Conservation (phyloP, 2,888 invertebrate genomes). For the Azorinus chamasolen region DNA sequence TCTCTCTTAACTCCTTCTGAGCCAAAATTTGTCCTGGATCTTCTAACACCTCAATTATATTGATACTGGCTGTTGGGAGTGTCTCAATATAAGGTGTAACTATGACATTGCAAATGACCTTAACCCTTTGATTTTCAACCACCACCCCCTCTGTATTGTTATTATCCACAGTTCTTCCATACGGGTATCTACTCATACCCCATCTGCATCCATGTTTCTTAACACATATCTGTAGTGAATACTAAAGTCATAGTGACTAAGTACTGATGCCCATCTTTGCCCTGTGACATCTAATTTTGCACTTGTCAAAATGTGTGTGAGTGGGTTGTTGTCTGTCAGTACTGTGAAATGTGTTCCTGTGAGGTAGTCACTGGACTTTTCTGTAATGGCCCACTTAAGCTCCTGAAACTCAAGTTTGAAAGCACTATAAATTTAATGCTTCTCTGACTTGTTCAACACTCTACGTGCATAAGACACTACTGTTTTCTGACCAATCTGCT, state of each 20-base stretch:
- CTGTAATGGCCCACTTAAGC: background rate
- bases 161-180: no score
- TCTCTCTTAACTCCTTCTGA: constrained; percentile 22
- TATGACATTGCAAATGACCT: no score
- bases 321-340: no score
- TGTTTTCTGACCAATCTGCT: background rate
- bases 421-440: background rate
- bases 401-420: background rate
- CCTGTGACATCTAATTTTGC: background rate
- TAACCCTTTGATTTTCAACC: no score
- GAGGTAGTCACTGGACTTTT: constrained; percentile 1
- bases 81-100: background rate
- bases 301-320: background rate
- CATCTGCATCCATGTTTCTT: background rate
- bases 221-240: background rate
- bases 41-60: constrained; percentile 6
- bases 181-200: background rate
- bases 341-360: background rate
- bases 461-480: background rate
- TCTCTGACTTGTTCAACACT: background rate
- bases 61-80: background rate
- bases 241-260: background rate
- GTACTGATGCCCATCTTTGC: background rate
- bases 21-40: constrained; percentile 6
- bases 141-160: no score